phyloP scores from a whole-genome alignment of 92 coral and sea anemone genomes.

The Paramuricea clavata region DNA sequence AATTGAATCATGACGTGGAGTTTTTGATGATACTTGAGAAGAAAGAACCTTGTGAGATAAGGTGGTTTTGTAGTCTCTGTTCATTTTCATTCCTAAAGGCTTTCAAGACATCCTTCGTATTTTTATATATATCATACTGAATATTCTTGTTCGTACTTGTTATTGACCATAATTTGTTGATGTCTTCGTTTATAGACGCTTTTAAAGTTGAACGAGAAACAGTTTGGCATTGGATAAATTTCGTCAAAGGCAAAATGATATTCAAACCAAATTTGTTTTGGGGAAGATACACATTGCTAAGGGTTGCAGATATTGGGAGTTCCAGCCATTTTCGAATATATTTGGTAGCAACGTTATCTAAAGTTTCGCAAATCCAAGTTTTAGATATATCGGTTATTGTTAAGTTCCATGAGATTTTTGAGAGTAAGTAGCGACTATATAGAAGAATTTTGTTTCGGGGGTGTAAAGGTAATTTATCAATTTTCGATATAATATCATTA shows the following conservation, averaged over 20 bases:
- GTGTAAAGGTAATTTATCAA: constrained; percentile 39
- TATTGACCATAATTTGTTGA: constrained; percentile 25
- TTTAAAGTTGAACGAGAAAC: constrained; percentile 38
- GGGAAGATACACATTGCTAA: constrained; percentile 44
- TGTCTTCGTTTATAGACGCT: constrained; percentile 36
- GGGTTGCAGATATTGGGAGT: constrained; percentile 45
- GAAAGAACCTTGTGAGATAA: constrained; percentile 43
- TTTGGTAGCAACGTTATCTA: constrained; percentile 33
- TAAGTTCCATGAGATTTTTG: constrained; percentile 33
- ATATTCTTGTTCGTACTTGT: constrained; percentile 40
- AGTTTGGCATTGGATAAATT: constrained; percentile 51
- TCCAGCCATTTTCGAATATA: constrained; percentile 50
- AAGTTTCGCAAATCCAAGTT: constrained; percentile 37
- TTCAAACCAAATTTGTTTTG: constrained; percentile 41
- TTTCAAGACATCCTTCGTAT: constrained; percentile 38
- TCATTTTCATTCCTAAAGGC: constrained; percentile 33
- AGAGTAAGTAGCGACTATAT: constrained; percentile 40
- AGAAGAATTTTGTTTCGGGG: constrained; percentile 38
- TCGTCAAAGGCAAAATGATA: constrained; percentile 30
- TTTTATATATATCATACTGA: constrained; percentile 45
- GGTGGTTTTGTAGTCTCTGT: constrained; percentile 18
- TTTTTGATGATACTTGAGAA: constrained; percentile 22
- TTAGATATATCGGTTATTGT: constrained; percentile 32
- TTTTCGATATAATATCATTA: constrained; percentile 18
- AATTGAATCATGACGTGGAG: not conserved